These are phyloP conservation scores for Balanococcus diminutus DNA, from an alignment of 2,888 invertebrate genomes.

Conservation along the genomic window DNA sequence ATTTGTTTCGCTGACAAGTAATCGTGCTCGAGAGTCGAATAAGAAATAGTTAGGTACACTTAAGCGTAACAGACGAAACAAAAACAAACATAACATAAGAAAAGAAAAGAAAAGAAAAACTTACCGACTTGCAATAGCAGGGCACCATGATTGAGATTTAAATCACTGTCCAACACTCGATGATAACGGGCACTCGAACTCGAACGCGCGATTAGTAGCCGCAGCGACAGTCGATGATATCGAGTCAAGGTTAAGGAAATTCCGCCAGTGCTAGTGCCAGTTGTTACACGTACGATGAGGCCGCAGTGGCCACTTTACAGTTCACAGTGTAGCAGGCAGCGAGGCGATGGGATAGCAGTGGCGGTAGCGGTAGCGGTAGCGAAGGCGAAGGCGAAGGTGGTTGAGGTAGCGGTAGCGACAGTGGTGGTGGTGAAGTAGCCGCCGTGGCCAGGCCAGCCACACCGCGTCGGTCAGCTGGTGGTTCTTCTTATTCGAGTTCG, in stretches of 20 bases:
- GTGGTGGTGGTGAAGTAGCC: background rate
- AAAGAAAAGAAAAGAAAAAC: background rate
- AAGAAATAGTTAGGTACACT: no score
- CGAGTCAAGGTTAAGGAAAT: constrained; percentile 52
- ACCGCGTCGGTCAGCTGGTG: background rate
- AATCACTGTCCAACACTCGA: constrained; percentile 46
- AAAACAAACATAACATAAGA: background rate
- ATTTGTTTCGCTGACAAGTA: no score
- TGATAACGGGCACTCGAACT: constrained; percentile 39
- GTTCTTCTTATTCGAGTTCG: background rate
- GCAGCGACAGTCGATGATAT: constrained; percentile 20
- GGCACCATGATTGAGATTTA: constrained; percentile 24
- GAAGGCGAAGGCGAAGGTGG: background rate
- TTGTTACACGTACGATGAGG: no score
- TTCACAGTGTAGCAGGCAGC: background rate
- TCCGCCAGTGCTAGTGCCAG: constrained; percentile 49
- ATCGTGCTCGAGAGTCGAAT: no score
- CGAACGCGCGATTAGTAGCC: constrained; percentile 39
- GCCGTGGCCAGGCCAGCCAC: background rate
- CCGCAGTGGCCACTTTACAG: constrained; percentile 10
- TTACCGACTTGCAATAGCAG: constrained; percentile 29
- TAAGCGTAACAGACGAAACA: background rate
- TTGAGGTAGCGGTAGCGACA: background rate
- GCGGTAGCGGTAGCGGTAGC: background rate
- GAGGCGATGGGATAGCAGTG: background rate